Percentiles rank a stretch among this genome's conserved stretches.
phyloP scores from a whole-genome alignment of 2,113 vertebrate species.

The Lagopus muta region DNA sequence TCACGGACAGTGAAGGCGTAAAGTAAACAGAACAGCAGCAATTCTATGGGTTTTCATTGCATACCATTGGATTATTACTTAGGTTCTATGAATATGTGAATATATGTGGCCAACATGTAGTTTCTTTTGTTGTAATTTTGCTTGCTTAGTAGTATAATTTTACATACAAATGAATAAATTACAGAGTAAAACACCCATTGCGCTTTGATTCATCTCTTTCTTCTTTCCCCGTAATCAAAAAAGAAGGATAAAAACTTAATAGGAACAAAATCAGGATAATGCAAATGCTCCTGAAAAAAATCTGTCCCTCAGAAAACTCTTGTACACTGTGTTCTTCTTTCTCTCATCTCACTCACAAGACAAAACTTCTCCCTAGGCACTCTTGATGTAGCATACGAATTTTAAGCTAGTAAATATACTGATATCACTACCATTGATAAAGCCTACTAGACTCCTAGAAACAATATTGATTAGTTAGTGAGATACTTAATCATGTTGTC shows the following conservation, averaged over 20 bases:
- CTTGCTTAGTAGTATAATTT: not conserved
- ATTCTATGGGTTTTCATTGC: not conserved
- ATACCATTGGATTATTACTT: not conserved
- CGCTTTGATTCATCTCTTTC: not conserved
- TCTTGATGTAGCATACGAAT: not conserved
- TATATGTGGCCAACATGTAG: not conserved
- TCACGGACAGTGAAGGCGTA: too few species aligned
- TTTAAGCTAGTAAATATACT: not conserved
- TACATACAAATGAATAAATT: not conserved
- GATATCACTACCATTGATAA: conserved; percentile 1
- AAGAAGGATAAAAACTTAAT: not conserved
- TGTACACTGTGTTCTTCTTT: not conserved
- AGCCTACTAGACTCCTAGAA: not conserved
- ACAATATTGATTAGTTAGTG: conserved; percentile 45
- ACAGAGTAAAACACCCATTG: not conserved
- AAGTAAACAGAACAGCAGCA: not conserved
- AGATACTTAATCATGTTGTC: conserved; percentile 44
- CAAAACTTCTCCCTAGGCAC: not conserved
- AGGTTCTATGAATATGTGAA: not conserved
- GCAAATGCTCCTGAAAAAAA: not conserved
- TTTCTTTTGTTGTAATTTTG: not conserved
- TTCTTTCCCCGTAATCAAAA: not conserved
- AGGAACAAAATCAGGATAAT: not conserved
- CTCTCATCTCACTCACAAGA: not conserved
- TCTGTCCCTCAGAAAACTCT: not conserved